Base-by-base conservation (phyloP, 2,113 vertebrate genomes). In the Gambusia holbrooki region DNA sequence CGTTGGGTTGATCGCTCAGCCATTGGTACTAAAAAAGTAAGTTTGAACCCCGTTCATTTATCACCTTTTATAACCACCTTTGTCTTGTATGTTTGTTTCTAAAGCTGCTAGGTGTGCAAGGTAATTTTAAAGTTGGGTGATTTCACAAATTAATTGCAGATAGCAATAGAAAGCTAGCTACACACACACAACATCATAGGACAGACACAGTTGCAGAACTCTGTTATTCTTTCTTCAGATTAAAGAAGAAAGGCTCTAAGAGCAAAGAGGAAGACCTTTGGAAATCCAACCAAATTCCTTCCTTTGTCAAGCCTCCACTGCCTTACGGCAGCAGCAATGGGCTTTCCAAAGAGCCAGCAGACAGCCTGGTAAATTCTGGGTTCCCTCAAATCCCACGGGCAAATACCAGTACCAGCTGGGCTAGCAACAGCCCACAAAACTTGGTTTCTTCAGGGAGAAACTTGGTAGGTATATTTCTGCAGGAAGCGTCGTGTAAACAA, bases 301-400 rank as follows among this genome's bases (percentile, higher is more conserved):
- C 33, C 28, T 3, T 72, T 14, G 12, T 54, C 42, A 83, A 83
- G 15, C 4, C 29, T 12, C 77, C 81, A 22, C 3, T 71, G 4
- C 51, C 9, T 19, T 61, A 72, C 37, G 22, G 17, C 22, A 40
- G 9, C 58, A 48, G 13, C 12, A 40, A 51, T 0, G 37, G 28
- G 29, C 51, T 29, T 12, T 4, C 13, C 6, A 2, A 61, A 3
- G 33, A 28, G 4, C 14, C 42, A 30, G 51, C 30, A 29, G 60
- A 45, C 6, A 68, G 19, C 15, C 28, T 27, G 4, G 15, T 28
- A 33, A 77, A 29, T 28, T 17, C 10, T 17, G 80, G 74, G 25
- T 17, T 84, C 19, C 90, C 91, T 9, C 89, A 48, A 73, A 92
- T 95, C 66, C 95, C 95, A 32, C 86, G 94, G 29, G 94, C 91